phyloP scores from a whole-genome alignment of 2,113 vertebrate species.

The Pomatostomus ruficeps region DNA sequence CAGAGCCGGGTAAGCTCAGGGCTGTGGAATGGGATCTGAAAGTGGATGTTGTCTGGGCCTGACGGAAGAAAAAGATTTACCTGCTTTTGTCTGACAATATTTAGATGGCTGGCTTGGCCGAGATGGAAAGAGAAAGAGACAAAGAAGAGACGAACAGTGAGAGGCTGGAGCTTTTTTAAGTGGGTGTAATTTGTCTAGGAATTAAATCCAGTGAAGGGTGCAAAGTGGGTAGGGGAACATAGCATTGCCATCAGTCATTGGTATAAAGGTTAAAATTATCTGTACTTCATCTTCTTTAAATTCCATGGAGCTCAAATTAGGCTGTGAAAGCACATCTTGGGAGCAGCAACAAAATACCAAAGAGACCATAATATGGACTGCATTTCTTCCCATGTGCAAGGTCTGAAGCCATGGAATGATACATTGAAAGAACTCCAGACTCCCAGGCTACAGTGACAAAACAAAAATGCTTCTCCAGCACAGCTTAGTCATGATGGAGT shows the following conservation, averaged over 20 bases:
- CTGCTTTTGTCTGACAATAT: conserved; percentile 36
- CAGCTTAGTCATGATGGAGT: background rate
- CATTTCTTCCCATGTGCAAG: background rate
- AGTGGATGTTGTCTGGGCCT: conserved; percentile 42
- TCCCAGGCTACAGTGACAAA: background rate
- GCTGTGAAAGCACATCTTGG: background rate
- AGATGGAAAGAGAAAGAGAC: background rate
- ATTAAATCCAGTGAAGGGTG: background rate
- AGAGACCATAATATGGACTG: background rate
- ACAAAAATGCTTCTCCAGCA: background rate
- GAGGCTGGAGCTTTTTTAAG: background rate
- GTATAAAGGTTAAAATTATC: background rate
- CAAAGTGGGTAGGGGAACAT: background rate
- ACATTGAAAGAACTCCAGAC: background rate
- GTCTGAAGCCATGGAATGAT: background rate
- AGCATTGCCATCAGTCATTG: background rate
- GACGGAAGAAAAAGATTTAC: conserved; percentile 55
- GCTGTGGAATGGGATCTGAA: conserved; percentile 48
- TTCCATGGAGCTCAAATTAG: background rate
- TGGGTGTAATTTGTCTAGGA: background rate
- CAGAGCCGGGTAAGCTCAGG: background rate
- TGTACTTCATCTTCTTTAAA: background rate
- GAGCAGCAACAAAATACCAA: background rate
- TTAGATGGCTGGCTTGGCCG: background rate
- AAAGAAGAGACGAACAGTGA: background rate